A percentile compares a stretch with the other conserved stretches of the same genome.
Evolutionary conservation across 2,797 vertebrate genomes (phyloP).

Genomic region (Paramormyrops hopkinsi): DNA sequence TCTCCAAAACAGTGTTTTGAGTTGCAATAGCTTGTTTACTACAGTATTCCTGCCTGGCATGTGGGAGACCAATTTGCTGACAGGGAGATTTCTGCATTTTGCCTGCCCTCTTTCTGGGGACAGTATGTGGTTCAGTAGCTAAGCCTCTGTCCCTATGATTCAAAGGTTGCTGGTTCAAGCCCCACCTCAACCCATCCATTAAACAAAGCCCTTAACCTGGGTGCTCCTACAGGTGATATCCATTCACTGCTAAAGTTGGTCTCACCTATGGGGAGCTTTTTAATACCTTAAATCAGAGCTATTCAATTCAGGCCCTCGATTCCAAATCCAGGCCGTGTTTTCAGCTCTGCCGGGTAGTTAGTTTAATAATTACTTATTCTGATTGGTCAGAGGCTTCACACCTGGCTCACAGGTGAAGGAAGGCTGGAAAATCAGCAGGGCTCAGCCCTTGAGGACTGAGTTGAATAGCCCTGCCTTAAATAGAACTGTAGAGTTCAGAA

Average conservation of each 20-base stretch:
- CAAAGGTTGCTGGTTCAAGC: neutral
- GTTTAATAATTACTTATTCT: too few species aligned
- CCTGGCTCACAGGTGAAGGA: too few species aligned
- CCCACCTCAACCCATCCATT: neutral
- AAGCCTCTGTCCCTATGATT: neutral
- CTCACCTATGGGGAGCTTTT: neutral
- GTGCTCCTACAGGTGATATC: neutral
- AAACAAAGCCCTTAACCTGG: neutral
- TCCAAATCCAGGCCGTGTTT: too few species aligned
- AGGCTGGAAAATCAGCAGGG: too few species aligned
- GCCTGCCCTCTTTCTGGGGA: neutral
- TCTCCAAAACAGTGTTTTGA: constrained; percentile 20
- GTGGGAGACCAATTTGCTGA: neutral
- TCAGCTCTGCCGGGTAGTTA: too few species aligned
- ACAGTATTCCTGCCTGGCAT: neutral
- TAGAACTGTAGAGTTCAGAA: too few species aligned
- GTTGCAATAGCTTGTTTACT: constrained; percentile 6
- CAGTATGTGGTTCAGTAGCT: neutral
- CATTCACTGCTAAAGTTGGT: neutral
- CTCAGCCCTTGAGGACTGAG: too few species aligned
- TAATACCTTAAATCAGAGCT: too few species aligned
- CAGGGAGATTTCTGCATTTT: neutral
- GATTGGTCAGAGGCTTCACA: too few species aligned
- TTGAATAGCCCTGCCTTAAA: too few species aligned
- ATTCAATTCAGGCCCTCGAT: too few species aligned